These are phyloP conservation scores for Archips xylosteana DNA, from an alignment of 2,888 invertebrate genomes.

Conservation along the genomic window DNA sequence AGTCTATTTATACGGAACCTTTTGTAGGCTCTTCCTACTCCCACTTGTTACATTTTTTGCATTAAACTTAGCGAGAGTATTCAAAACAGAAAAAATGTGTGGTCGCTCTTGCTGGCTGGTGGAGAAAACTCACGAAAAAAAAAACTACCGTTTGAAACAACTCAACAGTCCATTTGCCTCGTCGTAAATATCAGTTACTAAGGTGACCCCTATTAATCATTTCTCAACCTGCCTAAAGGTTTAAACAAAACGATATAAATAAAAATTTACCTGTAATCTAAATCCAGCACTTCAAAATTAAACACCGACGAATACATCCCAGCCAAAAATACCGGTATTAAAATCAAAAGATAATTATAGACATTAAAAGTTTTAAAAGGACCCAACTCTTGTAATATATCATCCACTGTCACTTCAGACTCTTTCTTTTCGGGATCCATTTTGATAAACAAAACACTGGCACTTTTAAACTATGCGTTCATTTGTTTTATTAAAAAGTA, in stretches of 20 bases:
- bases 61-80: no score
- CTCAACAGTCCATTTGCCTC: no score
- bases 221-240: no score
- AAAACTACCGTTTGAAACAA: no score
- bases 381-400: constrained; percentile 72
- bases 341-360: constrained; percentile 68
- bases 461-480: background rate
- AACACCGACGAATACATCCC: constrained; percentile 81
- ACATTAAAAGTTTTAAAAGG: constrained; percentile 77
- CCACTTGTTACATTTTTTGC: no score
- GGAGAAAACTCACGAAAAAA: no score
- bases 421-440: constrained; percentile 78
- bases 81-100: no score
- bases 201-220: no score
- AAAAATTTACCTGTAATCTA: constrained; percentile 71
- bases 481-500: background rate
- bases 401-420: constrained; percentile 75
- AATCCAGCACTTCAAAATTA: constrained; percentile 79
- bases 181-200: no score
- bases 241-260: constrained; percentile 2
- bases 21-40: no score
- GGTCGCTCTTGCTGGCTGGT: background rate
- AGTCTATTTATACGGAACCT: no score
- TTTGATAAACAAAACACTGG: constrained; percentile 41
- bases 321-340: constrained; percentile 75